A percentile compares a stretch with the other conserved stretches of the same genome.
Conservation (phyloP, 1,140 invertebrate species). For the Portunus trituberculatus region DNA sequence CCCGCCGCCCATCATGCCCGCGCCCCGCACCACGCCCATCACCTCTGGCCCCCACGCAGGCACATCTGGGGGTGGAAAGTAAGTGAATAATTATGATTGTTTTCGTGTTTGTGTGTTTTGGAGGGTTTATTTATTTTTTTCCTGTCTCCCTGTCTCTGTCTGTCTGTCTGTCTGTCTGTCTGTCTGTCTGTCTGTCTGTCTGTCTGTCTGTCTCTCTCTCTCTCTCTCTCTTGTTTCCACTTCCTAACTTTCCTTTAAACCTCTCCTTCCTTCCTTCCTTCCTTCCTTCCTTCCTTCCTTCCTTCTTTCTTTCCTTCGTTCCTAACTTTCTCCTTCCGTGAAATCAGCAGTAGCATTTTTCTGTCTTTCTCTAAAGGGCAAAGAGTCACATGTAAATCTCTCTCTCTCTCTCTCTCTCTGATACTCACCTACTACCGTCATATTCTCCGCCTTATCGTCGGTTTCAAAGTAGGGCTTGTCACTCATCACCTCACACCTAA, state of each 20-base stretch:
- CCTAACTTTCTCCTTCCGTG: not conserved
- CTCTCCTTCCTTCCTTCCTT: not conserved
- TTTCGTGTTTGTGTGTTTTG: not conserved
- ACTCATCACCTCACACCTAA: conserved; percentile 38
- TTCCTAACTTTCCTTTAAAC: not conserved
- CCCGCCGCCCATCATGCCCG: not conserved
- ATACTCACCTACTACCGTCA: conserved; percentile 46
- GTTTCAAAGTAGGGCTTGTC: conserved; percentile 42
- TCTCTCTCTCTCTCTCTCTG: not conserved
- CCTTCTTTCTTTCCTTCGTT: not conserved
- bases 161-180: not conserved
- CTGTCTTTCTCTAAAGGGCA: not conserved
- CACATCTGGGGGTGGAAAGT: conserved; percentile 39
- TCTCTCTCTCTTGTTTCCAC: not conserved
- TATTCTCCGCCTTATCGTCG: conserved; percentile 32
- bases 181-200: not conserved
- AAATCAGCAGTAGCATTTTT: not conserved
- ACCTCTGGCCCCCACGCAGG: conserved; percentile 56
- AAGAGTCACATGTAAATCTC: not conserved
- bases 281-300: not conserved
- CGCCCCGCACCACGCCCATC: not conserved
- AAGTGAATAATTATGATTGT: not conserved
- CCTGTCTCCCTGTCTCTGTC: not conserved
- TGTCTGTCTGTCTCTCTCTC: not conserved
- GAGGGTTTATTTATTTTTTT: not conserved